Base-by-base conservation (phyloP, 2,113 vertebrate genomes). In the Numida meleagris region DNA sequence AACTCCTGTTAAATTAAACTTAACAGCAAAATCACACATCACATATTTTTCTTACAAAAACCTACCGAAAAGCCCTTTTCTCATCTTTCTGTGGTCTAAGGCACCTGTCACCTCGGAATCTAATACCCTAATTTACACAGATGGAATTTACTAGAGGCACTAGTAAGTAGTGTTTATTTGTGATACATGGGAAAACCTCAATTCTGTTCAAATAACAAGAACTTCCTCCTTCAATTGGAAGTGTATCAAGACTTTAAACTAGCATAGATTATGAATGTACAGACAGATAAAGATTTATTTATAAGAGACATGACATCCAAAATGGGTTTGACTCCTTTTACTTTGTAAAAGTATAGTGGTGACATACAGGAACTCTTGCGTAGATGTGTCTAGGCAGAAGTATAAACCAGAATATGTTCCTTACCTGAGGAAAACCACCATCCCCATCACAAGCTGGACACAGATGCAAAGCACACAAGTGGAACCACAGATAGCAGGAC, bases 51-150 rank as follows among this genome's bases (percentile, higher is more conserved):
- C 58, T 79, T 78, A 75, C 36, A 25, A 3, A 76, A 81, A 33
- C 10, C 21, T 93, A 21, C 82, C 88, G 91, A 50, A 94, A 90
- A 77, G 2, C 8, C 33, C 6, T 88, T 79, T 63, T 68, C 25
- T 88, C 84, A 29, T 79, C 15, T 42, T 36, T 79, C 17, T 42
- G 9, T 13, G 59, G 36, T 57, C 43, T 45, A 87, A 82, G 16
- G 7, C 12, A 92, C 10, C 13, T 72, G 38, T 67, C 62, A 82
- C n/a, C 23, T 76, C 91, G 55, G 58, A 66, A 63, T 53, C 74
- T 77, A 95, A 84, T 91, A 29, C 50, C 14, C 5, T 76, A 87
- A 83, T 81, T 94, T 62, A 76, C 36, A 19, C 10, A 86, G 48
- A 82, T 40, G 5, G 42, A 81, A 66, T 81, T 82, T 94, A 81